These are phyloP conservation scores for Schizaphis graminum DNA, from an alignment of 2,888 invertebrate genomes.

Conservation along the genomic window DNA sequence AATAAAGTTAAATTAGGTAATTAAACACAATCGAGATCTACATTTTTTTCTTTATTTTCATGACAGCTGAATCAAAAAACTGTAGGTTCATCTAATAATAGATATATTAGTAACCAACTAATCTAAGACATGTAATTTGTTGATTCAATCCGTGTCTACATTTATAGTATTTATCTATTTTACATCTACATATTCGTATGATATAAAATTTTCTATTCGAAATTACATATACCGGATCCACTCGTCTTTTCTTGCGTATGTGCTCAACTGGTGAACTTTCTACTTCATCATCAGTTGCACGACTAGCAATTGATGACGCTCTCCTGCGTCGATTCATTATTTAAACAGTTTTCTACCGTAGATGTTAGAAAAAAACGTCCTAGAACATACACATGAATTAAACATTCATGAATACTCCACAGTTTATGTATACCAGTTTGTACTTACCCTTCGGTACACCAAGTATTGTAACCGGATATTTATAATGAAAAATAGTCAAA, in stretches of 20 bases:
- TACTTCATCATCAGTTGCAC: slow-evolving; percentile 80
- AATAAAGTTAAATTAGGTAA: not conserved
- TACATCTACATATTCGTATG: not conserved
- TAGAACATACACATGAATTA: slow-evolving; percentile 11
- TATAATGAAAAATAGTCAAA: not conserved
- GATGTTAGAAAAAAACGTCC: not conserved
- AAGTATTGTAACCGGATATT: not conserved
- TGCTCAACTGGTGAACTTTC: slow-evolving; percentile 76
- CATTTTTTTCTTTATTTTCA: not conserved
- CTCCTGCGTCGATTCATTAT: slow-evolving; percentile 84
- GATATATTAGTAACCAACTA: not conserved
- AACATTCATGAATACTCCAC: not conserved
- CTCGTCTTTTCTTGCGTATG: slow-evolving; percentile 78
- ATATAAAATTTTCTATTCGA: slow-evolving; percentile 63
- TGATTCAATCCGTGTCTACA: not conserved
- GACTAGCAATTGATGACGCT: slow-evolving; percentile 86
- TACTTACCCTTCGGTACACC: not conserved
- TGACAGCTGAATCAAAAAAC: not conserved
- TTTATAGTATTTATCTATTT: slow-evolving; percentile 18
- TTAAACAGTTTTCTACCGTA: not conserved
- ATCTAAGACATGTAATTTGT: not conserved
- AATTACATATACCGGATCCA: slow-evolving; percentile 78
- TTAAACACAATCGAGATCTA: not conserved
- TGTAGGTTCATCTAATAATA: not conserved
- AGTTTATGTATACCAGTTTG: not conserved